phyloP scores from a whole-genome alignment of 2,113 vertebrate genomes.

The Martes martes region DNA sequence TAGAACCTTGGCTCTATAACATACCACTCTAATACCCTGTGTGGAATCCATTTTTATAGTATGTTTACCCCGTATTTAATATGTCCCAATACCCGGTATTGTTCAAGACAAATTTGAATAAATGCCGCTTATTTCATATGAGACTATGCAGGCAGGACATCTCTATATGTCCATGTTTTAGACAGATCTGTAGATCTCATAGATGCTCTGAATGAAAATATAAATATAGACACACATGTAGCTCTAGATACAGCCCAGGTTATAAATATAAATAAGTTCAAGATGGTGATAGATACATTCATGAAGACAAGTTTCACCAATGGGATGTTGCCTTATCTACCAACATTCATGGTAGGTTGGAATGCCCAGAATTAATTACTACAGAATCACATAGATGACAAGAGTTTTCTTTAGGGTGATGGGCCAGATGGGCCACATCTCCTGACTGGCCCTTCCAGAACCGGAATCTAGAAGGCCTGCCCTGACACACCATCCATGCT shows the following conservation, averaged over 20 bases:
- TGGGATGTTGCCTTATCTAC: background rate
- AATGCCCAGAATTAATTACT: background rate
- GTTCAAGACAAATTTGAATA: background rate
- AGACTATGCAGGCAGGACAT: background rate
- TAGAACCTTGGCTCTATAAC: background rate
- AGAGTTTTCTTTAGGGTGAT: background rate
- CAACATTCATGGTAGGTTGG: background rate
- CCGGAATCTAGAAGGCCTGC: background rate
- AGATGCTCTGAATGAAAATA: background rate
- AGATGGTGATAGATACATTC: background rate
- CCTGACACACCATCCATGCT: background rate
- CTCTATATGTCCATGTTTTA: background rate
- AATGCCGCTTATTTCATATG: background rate
- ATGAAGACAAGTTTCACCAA: background rate
- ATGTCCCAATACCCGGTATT: background rate
- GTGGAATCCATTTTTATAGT: background rate
- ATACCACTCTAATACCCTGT: background rate
- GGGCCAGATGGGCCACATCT: too few species aligned
- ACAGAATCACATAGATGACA: background rate
- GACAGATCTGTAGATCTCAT: background rate
- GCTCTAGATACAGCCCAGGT: background rate
- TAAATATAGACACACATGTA: background rate
- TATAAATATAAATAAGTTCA: conserved; percentile 30
- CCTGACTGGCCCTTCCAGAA: background rate
- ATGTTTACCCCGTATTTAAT: background rate